Evolutionary conservation across 2,113 vertebrate species (phyloP).

Genomic region (Tretioscincus oriximinensis): DNA sequence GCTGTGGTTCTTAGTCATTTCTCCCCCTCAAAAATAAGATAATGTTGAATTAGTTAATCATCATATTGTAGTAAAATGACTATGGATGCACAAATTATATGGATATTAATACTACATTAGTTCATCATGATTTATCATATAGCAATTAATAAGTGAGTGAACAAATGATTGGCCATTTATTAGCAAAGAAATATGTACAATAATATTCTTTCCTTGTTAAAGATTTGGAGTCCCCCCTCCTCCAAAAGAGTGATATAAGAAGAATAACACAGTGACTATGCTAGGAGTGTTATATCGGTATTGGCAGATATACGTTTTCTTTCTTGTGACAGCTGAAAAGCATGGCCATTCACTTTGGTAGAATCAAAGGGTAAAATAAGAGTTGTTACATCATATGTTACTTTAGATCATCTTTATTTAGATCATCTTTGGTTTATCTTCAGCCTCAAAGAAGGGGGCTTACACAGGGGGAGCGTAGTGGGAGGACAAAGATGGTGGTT

Average conservation of each 20-base stretch:
- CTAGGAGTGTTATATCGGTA: slow-evolving; percentile 6
- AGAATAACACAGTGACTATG: slow-evolving; percentile 13
- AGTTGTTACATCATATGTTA: too few relatives aligned
- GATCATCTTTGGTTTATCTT: too few relatives aligned
- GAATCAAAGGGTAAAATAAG: too few relatives aligned
- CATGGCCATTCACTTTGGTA: too few relatives aligned
- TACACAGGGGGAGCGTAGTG: too few relatives aligned
- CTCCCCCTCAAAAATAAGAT: slow-evolving; percentile 54
- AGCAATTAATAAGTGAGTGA: slow-evolving; percentile 56
- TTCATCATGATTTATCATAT: slow-evolving; percentile 60
- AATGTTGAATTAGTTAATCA: slow-evolving; percentile 54
- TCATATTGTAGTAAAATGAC: slow-evolving; percentile 55
- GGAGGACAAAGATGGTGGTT: too few relatives aligned
- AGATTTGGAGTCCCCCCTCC: slow-evolving; percentile 29
- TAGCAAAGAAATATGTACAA: slow-evolving; percentile 38
- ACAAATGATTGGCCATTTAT: slow-evolving; percentile 50
- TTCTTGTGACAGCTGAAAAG: too few relatives aligned
- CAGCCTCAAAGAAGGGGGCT: too few relatives aligned
- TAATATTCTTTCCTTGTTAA: slow-evolving; percentile 43
- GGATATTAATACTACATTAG: slow-evolving; percentile 52
- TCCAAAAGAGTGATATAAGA: slow-evolving; percentile 20
- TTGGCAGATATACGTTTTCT: too few relatives aligned
- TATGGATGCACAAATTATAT: slow-evolving; percentile 56
- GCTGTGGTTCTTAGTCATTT: slow-evolving; percentile 17
- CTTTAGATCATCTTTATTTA: too few relatives aligned